Conservation (phyloP, 2,113 vertebrate species). For the Pterocles burchelli region DNA sequence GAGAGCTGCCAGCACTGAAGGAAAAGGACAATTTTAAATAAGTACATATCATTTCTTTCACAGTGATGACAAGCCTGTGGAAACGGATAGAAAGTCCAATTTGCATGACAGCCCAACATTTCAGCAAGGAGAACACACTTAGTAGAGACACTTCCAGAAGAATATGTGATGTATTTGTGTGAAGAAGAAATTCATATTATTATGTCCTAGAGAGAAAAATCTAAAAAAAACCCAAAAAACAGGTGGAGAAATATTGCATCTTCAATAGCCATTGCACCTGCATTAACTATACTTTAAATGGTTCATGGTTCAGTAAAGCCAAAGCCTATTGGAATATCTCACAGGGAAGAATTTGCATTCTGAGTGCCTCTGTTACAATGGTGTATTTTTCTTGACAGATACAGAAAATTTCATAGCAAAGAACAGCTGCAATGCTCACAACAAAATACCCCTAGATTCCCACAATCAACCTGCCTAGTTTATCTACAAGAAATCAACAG, state of each 20-base stretch:
- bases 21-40: slow-evolving; percentile 58
- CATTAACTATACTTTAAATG: neutral
- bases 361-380: neutral
- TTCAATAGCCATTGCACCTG: neutral
- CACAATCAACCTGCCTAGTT: neutral
- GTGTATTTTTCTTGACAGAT: neutral
- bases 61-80: slow-evolving; percentile 37
- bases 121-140: slow-evolving; percentile 39
- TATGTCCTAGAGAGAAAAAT: neutral
- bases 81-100: slow-evolving; percentile 32
- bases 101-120: neutral
- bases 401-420: neutral
- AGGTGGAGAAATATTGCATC: neutral
- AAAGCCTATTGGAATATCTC: neutral
- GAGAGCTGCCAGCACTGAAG: slow-evolving; percentile 43
- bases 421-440: neutral
- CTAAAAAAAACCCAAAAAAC: neutral
- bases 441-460: neutral
- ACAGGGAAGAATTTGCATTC: neutral
- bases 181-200: slow-evolving; percentile 20
- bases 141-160: slow-evolving; percentile 1
- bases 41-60: slow-evolving; percentile 30
- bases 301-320: neutral
- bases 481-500: neutral
- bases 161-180: slow-evolving; percentile 19